Conservation (phyloP, 2,888 invertebrate species). For the Philopedon plagiatum region DNA sequence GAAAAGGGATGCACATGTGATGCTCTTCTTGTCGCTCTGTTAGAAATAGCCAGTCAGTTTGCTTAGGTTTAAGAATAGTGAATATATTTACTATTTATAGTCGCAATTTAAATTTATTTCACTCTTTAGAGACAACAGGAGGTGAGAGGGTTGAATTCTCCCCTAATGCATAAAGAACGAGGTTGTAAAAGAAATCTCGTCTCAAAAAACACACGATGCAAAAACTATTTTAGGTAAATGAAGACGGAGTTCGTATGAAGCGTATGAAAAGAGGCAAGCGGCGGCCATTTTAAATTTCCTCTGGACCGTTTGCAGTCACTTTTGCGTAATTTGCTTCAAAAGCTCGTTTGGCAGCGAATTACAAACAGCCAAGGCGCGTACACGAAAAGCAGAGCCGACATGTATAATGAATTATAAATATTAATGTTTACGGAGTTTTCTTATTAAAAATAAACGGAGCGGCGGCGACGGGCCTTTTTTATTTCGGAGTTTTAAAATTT, state of each 20-base stretch:
- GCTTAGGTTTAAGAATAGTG: no score
- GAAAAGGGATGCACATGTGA: no score
- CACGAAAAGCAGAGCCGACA: not conserved
- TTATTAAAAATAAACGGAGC: not conserved
- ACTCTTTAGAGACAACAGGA: no score
- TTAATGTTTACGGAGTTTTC: conserved; percentile 1
- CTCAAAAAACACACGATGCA: not conserved
- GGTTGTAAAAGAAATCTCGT: no score
- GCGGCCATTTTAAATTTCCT: not conserved
- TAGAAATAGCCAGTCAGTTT: no score
- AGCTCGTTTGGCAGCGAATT: conserved; percentile 3
- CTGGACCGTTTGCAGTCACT: conserved; percentile 5
- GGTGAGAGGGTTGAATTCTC: no score
- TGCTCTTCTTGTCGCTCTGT: no score
- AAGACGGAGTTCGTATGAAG: not conserved
- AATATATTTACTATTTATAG: no score
- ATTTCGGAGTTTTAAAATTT: not conserved
- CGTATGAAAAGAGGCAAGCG: not conserved
- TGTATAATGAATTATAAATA: conserved; percentile 1
- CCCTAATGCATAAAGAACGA: no score
- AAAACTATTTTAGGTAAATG: not conserved
- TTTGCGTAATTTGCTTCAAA: conserved; percentile 7
- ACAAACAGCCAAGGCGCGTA: not conserved
- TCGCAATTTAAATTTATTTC: no score
- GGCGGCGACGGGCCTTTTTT: not conserved